These are phyloP conservation scores for Pteropus alecto DNA, from an alignment of 2,113 vertebrate genomes.

Conservation along the genomic window DNA sequence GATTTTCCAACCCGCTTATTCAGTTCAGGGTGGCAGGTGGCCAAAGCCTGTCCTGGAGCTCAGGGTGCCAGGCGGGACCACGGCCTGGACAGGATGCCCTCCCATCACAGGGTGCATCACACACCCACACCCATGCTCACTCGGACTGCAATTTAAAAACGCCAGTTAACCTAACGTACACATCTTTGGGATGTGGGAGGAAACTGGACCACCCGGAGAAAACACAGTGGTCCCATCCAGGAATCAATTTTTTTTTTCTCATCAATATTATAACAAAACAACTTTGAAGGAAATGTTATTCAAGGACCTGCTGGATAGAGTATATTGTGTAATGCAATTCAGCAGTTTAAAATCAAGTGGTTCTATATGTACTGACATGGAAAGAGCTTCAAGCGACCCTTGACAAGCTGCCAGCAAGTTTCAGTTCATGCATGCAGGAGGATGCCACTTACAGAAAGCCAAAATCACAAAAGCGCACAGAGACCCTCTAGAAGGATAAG, in stretches of 20 bases:
- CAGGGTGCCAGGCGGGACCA: background rate
- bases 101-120: background rate
- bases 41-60: background rate
- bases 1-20: background rate
- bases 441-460: background rate
- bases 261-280: background rate
- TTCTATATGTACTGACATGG: background rate
- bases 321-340: accelerated
- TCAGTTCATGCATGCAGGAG: background rate
- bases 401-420: background rate
- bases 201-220: background rate
- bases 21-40: background rate
- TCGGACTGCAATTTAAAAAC: background rate
- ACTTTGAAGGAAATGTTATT: background rate
- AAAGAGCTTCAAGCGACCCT: background rate
- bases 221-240: background rate
- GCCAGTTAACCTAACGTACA: background rate
- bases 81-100: background rate
- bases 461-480: background rate
- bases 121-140: background rate
- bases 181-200: background rate
- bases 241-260: background rate
- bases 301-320: background rate
- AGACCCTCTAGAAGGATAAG: background rate
- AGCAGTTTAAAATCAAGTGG: background rate